Conservation (phyloP, 2,888 invertebrate species). For the Spicauda simplicius region DNA sequence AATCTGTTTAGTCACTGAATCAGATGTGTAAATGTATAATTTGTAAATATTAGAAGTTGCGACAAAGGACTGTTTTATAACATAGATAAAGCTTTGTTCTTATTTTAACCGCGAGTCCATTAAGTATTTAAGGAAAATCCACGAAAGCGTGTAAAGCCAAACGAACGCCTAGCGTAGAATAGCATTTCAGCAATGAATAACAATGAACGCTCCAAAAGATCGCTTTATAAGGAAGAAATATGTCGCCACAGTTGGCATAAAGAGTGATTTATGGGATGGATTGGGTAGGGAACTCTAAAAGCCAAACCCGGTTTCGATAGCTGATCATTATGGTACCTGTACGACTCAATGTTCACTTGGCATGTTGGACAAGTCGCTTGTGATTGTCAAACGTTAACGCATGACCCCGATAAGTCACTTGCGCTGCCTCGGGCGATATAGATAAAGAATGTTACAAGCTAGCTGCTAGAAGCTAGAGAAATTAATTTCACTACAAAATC, state of each 20-base stretch:
- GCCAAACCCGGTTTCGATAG: slow-evolving; percentile 38
- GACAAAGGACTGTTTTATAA: too few species aligned
- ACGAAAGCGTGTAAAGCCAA: neutral
- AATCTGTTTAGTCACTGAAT: too few species aligned
- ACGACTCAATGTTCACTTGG: slow-evolving; percentile 42
- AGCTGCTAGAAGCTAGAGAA: neutral
- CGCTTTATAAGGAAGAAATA: slow-evolving; percentile 36
- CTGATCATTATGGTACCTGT: slow-evolving; percentile 42
- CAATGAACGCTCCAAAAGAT: slow-evolving; percentile 29
- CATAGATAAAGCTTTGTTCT: too few species aligned
- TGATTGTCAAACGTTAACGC: slow-evolving; percentile 58
- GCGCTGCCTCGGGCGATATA: slow-evolving; percentile 4
- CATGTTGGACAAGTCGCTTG: slow-evolving; percentile 55
- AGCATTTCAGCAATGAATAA: slow-evolving; percentile 25
- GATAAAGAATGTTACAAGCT: neutral
- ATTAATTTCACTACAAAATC: too few species aligned
- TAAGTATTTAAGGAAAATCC: neutral
- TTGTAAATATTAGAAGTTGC: too few species aligned
- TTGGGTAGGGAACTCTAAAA: slow-evolving; percentile 35
- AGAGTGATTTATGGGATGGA: slow-evolving; percentile 35
- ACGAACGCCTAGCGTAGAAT: neutral
- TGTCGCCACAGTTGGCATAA: slow-evolving; percentile 32
- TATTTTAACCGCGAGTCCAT: neutral
- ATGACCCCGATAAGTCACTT: slow-evolving; percentile 30
- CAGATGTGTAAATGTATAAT: too few species aligned